Evolutionary conservation across 2,797 vertebrate species (phyloP).

Genomic region (Falco peregrinus): DNA sequence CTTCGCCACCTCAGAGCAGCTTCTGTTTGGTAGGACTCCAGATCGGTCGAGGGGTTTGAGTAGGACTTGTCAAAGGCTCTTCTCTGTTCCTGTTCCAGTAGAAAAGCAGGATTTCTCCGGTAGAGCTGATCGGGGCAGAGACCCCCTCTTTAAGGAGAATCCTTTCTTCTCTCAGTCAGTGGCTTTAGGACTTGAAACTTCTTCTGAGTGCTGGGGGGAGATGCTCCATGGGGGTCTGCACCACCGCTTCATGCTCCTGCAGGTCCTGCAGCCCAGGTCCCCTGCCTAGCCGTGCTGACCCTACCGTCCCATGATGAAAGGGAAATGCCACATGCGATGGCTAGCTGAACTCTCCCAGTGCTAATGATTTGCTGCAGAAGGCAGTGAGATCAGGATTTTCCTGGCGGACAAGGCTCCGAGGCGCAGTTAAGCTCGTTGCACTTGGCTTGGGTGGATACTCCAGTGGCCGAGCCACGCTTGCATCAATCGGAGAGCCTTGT

Average conservation of each 20-base stretch:
- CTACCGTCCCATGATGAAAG: neutral
- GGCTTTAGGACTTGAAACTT: neutral
- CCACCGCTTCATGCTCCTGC: neutral
- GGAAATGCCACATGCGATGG: neutral
- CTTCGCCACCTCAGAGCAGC: neutral
- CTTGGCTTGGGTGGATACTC: neutral
- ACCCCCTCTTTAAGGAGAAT: neutral
- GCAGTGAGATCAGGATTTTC: neutral
- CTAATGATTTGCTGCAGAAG: neutral
- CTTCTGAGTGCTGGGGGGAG: neutral
- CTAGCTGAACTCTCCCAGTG: neutral
- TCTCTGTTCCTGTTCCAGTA: neutral
- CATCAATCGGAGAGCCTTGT: neutral
- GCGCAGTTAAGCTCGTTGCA: neutral
- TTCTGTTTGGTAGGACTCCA: neutral
- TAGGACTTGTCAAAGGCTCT: neutral
- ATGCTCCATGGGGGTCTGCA: neutral
- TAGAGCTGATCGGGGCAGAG: neutral
- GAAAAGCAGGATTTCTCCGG: neutral
- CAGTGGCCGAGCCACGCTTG: rapidly evolving
- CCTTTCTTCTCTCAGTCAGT: neutral
- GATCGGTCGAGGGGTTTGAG: neutral
- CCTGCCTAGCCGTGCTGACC: rapidly evolving
- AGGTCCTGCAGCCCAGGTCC: neutral
- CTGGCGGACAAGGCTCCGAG: neutral